These are phyloP conservation scores for Leucophora obtusa DNA, from an alignment of 2,888 invertebrate genomes.

Conservation along the genomic window DNA sequence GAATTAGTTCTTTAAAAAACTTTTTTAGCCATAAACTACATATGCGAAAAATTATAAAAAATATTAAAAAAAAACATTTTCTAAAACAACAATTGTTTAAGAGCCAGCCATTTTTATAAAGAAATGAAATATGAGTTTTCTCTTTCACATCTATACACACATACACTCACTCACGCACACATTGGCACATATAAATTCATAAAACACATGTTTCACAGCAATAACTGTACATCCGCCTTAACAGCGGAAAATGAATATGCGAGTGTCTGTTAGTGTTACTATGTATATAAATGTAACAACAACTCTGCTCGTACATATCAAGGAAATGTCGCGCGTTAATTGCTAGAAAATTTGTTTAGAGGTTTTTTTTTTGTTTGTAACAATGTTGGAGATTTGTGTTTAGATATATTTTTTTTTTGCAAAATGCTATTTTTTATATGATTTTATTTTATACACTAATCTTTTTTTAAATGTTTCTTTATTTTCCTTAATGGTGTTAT, in stretches of 20 bases:
- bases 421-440: not conserved
- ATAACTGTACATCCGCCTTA: conserved; percentile 38
- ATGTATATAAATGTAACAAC: conserved; percentile 3
- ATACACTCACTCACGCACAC: not conserved
- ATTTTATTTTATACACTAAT: not conserved
- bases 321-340: conserved; percentile 54
- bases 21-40: no score
- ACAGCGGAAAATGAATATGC: not conserved
- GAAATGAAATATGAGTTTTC: conserved; percentile 42
- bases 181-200: conserved; percentile 12
- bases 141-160: not conserved
- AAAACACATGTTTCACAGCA: conserved; percentile 40
- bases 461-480: not conserved
- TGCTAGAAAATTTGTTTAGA: conserved; percentile 51
- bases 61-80: conserved; percentile 13
- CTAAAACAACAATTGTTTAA: conserved; percentile 31
- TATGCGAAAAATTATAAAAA: not conserved
- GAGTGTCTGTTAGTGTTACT: not conserved
- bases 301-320: conserved; percentile 29
- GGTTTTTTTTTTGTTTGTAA: conserved; percentile 4
- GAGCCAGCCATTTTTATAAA: conserved; percentile 25
- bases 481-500: not conserved
- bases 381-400: not conserved
- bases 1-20: not conserved
- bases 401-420: not conserved